Conservation (phyloP, 2,797 vertebrate genomes). For the Sphenodon punctatus region DNA sequence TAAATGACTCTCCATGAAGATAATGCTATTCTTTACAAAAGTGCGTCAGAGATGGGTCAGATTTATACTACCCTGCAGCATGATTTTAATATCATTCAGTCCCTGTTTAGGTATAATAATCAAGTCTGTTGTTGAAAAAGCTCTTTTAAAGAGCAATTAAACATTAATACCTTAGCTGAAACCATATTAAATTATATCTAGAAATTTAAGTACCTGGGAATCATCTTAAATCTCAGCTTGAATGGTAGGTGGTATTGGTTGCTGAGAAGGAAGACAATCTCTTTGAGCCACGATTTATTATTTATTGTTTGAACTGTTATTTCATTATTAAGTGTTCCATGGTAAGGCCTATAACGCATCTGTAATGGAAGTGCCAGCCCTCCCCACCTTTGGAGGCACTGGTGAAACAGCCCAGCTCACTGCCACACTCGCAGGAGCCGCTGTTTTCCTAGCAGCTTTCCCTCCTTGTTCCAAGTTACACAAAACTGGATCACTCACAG, state of each 20-base stretch:
- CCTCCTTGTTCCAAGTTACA: no score
- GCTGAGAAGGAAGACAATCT: conserved; percentile 26
- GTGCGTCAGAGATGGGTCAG: conserved; percentile 45
- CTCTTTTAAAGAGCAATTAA: conserved; percentile 59
- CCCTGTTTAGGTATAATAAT: conserved; percentile 58
- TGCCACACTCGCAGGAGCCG: conserved; percentile 14
- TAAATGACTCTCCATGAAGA: conserved; percentile 43
- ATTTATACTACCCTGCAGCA: conserved; percentile 61
- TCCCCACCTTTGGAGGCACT: no score
- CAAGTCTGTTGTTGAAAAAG: conserved; percentile 62
- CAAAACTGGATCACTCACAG: no score
- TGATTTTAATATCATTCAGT: conserved; percentile 63
- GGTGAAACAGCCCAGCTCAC: no score
- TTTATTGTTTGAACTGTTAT: conserved; percentile 53
- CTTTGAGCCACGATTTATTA: conserved; percentile 47
- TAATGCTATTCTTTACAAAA: conserved; percentile 44
- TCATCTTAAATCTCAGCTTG: conserved; percentile 66
- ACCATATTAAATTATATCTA: conserved; percentile 61
- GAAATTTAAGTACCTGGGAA: conserved; percentile 61
- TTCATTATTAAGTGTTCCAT: conserved; percentile 54
- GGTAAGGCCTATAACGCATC: conserved; percentile 37
- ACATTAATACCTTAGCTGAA: conserved; percentile 56
- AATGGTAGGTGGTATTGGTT: conserved; percentile 44
- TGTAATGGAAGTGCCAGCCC: conserved; percentile 33
- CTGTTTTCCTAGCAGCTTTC: no score